Base-by-base conservation (phyloP, 2,888 invertebrate genomes). In the Dysmachus trigonus region DNA sequence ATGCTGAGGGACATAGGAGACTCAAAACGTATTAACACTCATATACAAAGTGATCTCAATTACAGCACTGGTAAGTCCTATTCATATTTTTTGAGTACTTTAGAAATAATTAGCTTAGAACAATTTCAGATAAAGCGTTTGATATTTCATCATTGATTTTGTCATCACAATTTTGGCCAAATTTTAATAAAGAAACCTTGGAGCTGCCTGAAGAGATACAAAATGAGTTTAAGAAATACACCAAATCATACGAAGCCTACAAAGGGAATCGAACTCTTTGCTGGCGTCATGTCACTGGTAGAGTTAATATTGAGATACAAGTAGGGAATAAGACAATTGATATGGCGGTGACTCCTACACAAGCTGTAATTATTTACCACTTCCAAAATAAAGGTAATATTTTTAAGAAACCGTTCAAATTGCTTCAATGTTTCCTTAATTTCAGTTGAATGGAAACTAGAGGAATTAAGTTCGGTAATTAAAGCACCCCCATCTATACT, bases 91-190 rank as follows among this genome's bases (percentile, higher is more conserved):
- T 47, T n/a, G 3, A 38, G 13, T n/a, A 76, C 15, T 38, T 87
- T 0, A 13, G 8, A 79, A 47, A n/a, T 51, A 18, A 30, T n/a
- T 41, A 15, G 13, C 15, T 41, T 13, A 18, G 22, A 62, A 62
- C 3, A 74, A 22, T 86, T 86, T 81, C 71, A 89, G 91, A 89
- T 87, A 91, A 94, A 92, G 92, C 93, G 72, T 94, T 96, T 88
- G 94, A 95, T 31, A 94, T 96, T 35, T 95, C 95, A 88, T 96
- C 98, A 0, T 95, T 99, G 92, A 97, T 99, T 89, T 93, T 99
- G n/a, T 99, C 99, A 0, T 98, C 98, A 1, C 98, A 99, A 91
- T 99, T 99, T 93, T 99, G 99, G 99, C 99, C 99, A 0, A 95
- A 97, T 8, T 98, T 99, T 89, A 97, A 98, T 91, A 98, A 98